Percentiles rank a stretch among this genome's conserved stretches.
phyloP scores from a whole-genome alignment of 2,113 vertebrate genomes.

The Dicrurus megarhynchus region DNA sequence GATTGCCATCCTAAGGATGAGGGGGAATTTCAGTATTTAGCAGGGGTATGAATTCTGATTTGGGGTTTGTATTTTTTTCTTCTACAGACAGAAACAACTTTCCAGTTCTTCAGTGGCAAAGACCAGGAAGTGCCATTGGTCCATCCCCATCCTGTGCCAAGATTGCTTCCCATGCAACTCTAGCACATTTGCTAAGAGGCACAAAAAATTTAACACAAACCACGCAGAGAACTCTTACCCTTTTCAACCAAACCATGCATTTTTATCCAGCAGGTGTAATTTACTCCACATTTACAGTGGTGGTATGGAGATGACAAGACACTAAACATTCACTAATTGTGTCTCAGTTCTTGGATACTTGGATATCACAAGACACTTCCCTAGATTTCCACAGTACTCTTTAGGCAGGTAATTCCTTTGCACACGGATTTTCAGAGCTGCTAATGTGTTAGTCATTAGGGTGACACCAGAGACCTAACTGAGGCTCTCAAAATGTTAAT shows the following conservation, averaged over 20 bases:
- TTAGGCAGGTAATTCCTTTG: neutral
- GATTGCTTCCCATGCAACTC: neutral
- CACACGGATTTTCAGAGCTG: neutral
- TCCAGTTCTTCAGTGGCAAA: neutral
- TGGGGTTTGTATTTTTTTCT: neutral
- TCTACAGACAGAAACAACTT: neutral
- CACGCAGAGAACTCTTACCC: neutral
- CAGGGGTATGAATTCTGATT: neutral
- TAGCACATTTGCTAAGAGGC: neutral
- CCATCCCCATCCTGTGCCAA: neutral
- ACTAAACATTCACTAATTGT: neutral
- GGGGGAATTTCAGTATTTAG: neutral
- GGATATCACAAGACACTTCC: neutral
- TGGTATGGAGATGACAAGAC: neutral
- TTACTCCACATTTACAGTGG: neutral
- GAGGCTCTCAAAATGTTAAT: neutral
- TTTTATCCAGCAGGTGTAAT: neutral
- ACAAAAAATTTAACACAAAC: neutral
- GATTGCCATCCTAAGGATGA: neutral
- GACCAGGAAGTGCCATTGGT: fast-evolving
- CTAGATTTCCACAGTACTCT: neutral
- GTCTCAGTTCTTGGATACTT: neutral
- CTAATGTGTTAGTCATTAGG: neutral
- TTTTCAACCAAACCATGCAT: neutral
- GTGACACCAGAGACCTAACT: neutral